These are phyloP conservation scores for Tolypeutes matacus DNA, from an alignment of 2,797 vertebrate species.

Conservation along the genomic window DNA sequence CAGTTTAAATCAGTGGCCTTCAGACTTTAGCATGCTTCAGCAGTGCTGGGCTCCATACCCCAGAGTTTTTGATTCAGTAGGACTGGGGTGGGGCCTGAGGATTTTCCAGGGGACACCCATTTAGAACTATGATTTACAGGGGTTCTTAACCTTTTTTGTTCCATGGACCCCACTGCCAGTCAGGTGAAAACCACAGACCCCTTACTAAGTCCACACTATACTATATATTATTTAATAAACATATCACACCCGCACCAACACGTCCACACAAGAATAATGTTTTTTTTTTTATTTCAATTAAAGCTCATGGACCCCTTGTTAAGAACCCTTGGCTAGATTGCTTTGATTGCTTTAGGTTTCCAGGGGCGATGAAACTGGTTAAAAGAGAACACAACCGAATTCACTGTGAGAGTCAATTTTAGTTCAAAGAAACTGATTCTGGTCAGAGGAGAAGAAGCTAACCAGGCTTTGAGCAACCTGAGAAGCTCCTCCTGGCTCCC, in stretches of 20 bases:
- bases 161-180: too few species aligned
- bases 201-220: too few species aligned
- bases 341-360: slow-evolving; percentile 16
- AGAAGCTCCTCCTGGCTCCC: neutral
- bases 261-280: too few species aligned
- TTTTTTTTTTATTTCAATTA: too few species aligned
- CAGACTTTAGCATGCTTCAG: neutral
- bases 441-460: neutral
- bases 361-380: neutral
- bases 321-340: neutral
- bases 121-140: too few species aligned
- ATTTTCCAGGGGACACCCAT: neutral
- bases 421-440: neutral
- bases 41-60: neutral
- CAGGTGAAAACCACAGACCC: too few species aligned
- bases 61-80: neutral
- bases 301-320: too few species aligned
- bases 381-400: neutral
- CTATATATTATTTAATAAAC: too few species aligned
- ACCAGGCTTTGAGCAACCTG: too few species aligned
- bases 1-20: neutral
- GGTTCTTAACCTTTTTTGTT: too few species aligned
- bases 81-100: neutral
- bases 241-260: too few species aligned
- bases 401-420: neutral